phyloP scores from a whole-genome alignment of 2,797 vertebrate species.

The Avahi laniger region DNA sequence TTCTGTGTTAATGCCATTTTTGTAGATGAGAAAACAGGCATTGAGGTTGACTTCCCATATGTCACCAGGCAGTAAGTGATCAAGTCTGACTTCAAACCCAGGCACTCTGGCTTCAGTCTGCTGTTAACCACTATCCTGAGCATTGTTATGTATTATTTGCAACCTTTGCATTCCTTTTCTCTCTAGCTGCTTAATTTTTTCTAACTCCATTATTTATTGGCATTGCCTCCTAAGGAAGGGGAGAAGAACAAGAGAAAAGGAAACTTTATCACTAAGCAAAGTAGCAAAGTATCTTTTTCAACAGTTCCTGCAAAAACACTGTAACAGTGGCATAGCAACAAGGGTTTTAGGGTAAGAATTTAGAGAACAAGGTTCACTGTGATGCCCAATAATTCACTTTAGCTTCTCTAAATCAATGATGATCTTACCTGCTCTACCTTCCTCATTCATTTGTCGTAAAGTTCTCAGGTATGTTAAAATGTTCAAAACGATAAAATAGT shows the following conservation, averaged over 20 bases:
- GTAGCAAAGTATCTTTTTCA: background rate
- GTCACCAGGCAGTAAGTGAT: background rate
- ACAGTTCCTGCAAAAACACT: background rate
- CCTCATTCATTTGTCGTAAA: background rate
- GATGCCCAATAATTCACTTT: background rate
- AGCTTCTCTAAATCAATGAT: background rate
- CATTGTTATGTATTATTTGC: background rate
- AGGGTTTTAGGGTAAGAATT: background rate
- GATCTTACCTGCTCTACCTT: background rate
- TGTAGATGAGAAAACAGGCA: background rate
- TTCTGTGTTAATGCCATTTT: background rate
- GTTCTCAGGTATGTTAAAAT: background rate
- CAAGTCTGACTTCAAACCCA: background rate
- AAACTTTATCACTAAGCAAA: background rate
- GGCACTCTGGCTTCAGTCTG: background rate
- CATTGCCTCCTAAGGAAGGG: conserved; percentile 7
- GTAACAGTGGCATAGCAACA: background rate
- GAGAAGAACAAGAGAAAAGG: background rate
- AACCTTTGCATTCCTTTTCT: background rate
- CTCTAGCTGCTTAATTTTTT: background rate
- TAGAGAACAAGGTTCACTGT: background rate
- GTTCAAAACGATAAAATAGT: background rate
- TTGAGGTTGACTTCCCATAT: background rate
- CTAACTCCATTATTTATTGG: background rate
- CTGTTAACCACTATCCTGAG: background rate